These are phyloP conservation scores for Ceuthmochares aereus DNA, from an alignment of 2,113 vertebrate species.

Conservation along the genomic window DNA sequence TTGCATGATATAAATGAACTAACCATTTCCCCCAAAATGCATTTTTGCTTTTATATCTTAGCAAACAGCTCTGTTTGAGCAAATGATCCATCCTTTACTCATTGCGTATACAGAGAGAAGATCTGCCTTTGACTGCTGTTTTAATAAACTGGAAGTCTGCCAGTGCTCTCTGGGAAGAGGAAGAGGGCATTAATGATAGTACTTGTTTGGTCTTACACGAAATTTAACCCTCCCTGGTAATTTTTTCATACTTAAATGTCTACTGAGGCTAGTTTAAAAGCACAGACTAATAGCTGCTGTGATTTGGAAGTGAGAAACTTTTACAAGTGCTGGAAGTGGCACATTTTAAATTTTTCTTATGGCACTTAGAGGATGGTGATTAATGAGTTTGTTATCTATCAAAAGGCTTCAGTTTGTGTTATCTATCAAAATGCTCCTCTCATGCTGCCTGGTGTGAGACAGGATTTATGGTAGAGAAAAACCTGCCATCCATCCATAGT, in stretches of 20 bases:
- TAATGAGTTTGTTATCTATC: conserved; percentile 68
- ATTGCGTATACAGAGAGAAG: conserved; percentile 65
- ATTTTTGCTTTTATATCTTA: conserved; percentile 74
- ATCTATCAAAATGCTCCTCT: conserved; percentile 74
- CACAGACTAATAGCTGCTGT: conserved; percentile 35
- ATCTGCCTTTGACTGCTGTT: conserved; percentile 74
- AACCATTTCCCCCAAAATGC: conserved; percentile 60
- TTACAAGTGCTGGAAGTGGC: background rate
- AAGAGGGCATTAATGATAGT: conserved; percentile 62
- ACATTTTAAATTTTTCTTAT: conserved; percentile 65
- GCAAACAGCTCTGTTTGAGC: conserved; percentile 67
- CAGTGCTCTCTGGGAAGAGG: conserved; percentile 68
- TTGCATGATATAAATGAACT: conserved; percentile 56
- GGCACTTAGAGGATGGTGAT: conserved; percentile 61
- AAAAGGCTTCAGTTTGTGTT: conserved; percentile 51
- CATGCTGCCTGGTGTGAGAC: background rate
- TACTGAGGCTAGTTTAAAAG: conserved; percentile 42
- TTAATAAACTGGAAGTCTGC: conserved; percentile 80
- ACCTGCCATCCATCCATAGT: conserved; percentile 12
- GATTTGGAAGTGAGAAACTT: conserved; percentile 47
- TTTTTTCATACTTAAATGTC: conserved; percentile 19
- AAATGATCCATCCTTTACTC: conserved; percentile 75
- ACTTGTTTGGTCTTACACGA: conserved; percentile 59
- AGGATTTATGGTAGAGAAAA: conserved; percentile 75
- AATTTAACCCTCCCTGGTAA: conserved; percentile 70